Base-by-base conservation (phyloP, 1,140 invertebrate genomes). In the Delia radicum region DNA sequence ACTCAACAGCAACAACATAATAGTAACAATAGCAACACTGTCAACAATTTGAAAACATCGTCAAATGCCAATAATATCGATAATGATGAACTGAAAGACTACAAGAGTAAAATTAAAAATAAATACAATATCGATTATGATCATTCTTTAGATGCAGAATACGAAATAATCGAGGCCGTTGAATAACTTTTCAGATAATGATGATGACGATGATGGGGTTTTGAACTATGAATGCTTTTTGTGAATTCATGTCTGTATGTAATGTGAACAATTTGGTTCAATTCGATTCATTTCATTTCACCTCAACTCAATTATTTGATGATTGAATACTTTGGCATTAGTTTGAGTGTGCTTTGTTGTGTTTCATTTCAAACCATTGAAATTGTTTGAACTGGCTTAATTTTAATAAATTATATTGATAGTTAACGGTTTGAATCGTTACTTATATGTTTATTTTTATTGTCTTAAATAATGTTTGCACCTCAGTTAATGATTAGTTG, bases 101-200 rank as follows among this genome's bases (percentile, higher is more conserved):
- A 85, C 72, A 85, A 85, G 75, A 85, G 83, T 75, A 85, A 83
- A 79, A 85, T 85, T 42, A 86, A 85, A 79, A 86, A 85, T 63
- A 84, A 86, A 79, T 83, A 86, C 75, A 81, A 85, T 48, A 86
- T 86, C 80, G 83, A 86, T 82, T 86, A 86, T 79, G 84, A 86
- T 79, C 84, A 85, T 82, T 84, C 84, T 79, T 80, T 86, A 74
- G 84, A 86, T 76, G 84, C 85, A 78, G 84, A 86, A 82, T 86
- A 86, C 82, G 84, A 86, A 85, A 83, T 86, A 81, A 86, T 86
- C 73, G 84, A 85, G 79, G 84, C 84, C 80, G 82, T 85, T 77
- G 84, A 86, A 78, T 86, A 74, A 85, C 31, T 73, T n/a, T n/a
- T n/a, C n/a, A n/a, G n/a, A 8, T 1, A 73, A 62, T 48, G 74